These are phyloP conservation scores for Chloroceryle inda DNA, from an alignment of 2,797 vertebrate genomes.

Conservation along the genomic window DNA sequence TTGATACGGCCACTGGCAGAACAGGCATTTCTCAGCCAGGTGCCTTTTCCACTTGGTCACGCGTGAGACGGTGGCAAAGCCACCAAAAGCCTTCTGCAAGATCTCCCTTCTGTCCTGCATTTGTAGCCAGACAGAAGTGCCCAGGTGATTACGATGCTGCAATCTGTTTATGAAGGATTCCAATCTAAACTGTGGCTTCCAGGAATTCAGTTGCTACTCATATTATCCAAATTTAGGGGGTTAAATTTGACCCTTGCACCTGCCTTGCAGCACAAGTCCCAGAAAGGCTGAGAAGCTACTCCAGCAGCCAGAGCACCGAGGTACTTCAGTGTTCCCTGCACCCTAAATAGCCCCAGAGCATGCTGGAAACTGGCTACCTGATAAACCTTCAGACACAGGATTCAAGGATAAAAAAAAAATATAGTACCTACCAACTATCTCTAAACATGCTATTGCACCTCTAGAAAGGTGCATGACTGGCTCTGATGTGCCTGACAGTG, in stretches of 20 bases:
- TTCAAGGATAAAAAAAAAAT: fast-evolving
- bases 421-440: fast-evolving
- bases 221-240: not conserved
- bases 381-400: not conserved
- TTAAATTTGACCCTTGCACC: not conserved
- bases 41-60: not conserved
- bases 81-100: not conserved
- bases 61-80: fast-evolving
- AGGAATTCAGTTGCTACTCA: not conserved
- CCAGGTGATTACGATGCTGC: not conserved
- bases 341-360: fast-evolving
- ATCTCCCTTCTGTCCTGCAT: not conserved
- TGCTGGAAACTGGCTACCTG: not conserved
- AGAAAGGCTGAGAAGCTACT: not conserved
- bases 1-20: fast-evolving
- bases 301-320: not conserved
- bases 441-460: not conserved
- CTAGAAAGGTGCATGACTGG: fast-evolving
- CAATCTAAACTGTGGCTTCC: not conserved
- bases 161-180: not conserved
- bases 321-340: not conserved
- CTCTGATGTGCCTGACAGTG: fast-evolving
- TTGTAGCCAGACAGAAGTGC: not conserved
- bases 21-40: not conserved
- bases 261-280: not conserved